Evolutionary conservation across 2,888 invertebrate genomes (phyloP), one percentile per base, ranked within the genome.

Genomic region (Microplitis deprimator): DNA sequence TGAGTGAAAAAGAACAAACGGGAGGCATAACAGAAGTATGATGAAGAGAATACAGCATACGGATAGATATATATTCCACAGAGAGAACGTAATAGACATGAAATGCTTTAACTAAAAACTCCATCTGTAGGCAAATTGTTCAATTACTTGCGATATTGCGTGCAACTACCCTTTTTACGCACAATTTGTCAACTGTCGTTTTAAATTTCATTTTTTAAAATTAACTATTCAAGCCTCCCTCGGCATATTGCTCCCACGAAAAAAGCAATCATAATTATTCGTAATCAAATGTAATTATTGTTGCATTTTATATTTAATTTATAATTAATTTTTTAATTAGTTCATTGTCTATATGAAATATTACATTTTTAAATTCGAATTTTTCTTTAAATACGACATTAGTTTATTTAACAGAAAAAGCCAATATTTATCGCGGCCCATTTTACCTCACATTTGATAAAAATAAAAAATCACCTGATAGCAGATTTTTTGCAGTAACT

Each of bases 121-220:
- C 85, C 87, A 89, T 89, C 87, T 89, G 87, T 88, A 89, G 84
- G 88, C 88, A 89, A 89, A 89, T 89, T 89, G 89, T 88, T 88
- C 88, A 89, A 89, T 89, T 89, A 88, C 83, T 85, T 84, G 84
- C 79, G 83, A 84, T 84, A 84, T 81, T 84, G 81, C 70, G 73
- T 67, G 41, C 38, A 41, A 68, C 17, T 13, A 68, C 39, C 38
- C 61, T 50, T 50, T 50, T 50, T 50, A 50, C 50, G 50, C 50
- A 50, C 50, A 50, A 50, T 50, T 50, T 50, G 50, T 50, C 50
- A 50, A 50, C 50, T 50, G 50, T 50, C 50, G 50, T 50, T 50
- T 50, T 50, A 50, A 50, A 50, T 50, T 50, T 60, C 39, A 62
- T 70, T 39, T 29, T 67, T 71, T 50, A 50, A 50, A 50, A 50